A percentile compares a stretch with the other conserved stretches of the same genome.
Evolutionary conservation across 2,113 vertebrate species (phyloP).

Genomic region (Castor canadensis): DNA sequence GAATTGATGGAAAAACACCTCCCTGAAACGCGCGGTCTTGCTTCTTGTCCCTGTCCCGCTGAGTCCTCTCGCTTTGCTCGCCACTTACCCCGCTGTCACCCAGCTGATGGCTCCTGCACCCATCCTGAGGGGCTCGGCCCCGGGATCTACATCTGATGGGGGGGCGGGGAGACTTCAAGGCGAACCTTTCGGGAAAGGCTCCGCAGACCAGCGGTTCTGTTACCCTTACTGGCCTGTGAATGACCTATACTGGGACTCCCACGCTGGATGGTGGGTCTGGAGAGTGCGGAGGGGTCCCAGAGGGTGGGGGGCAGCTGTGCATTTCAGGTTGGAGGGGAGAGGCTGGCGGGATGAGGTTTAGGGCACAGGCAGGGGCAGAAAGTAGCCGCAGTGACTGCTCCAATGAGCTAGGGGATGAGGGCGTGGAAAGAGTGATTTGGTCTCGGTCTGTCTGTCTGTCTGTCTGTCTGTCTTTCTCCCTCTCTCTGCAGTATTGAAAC

Average conservation of each 20-base stretch:
- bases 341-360: neutral
- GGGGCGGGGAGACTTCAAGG: neutral
- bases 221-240: too few species aligned
- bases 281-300: neutral
- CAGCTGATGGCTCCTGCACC: rapidly evolving
- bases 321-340: neutral
- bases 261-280: neutral
- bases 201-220: rapidly evolving
- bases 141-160: neutral
- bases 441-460: too few species aligned
- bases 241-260: too few species aligned
- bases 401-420: neutral
- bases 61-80: too few species aligned
- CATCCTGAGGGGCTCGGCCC: neutral
- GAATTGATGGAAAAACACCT: too few species aligned
- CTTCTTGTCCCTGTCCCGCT: neutral
- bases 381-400: neutral
- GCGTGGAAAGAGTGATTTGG: neutral
- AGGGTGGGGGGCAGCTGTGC: neutral
- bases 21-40: neutral
- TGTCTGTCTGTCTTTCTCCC: too few species aligned
- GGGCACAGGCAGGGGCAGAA: neutral
- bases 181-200: neutral
- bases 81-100: rapidly evolving
- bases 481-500: too few species aligned